A percentile compares a stretch with the other conserved stretches of the same genome.
These are phyloP conservation scores for Drymonia ruficornis DNA, from an alignment of 2,888 invertebrate genomes.

Conservation along the genomic window DNA sequence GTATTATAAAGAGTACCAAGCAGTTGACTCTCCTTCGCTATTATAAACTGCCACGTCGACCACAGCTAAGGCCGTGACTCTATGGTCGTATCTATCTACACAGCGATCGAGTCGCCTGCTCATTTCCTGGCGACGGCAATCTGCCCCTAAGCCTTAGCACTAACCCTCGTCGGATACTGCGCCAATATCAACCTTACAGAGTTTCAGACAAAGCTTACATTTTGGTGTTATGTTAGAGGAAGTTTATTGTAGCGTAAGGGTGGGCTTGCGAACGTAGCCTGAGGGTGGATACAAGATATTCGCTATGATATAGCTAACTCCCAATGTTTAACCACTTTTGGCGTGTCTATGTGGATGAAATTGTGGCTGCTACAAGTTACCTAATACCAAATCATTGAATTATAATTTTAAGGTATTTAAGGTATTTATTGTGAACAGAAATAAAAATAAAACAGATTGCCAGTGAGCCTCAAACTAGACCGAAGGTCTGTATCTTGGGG, in stretches of 20 bases:
- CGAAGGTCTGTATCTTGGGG: no score
- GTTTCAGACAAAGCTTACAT: constrained; percentile 7
- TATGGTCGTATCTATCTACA: constrained; percentile 15
- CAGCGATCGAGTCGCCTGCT: constrained; percentile 40
- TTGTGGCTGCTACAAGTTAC: no score
- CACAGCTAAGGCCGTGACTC: constrained; percentile 8
- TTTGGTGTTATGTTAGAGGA: constrained; percentile 8
- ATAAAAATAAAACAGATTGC: no score
- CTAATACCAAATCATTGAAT: no score
- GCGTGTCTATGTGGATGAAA: no score
- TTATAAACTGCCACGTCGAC: no score
- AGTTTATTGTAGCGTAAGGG: constrained; percentile 34
- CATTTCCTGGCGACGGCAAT: constrained; percentile 56
- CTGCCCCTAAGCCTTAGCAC: constrained; percentile 35
- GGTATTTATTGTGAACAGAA: no score
- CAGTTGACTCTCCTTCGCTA: no score
- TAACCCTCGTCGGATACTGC: constrained; percentile 25
- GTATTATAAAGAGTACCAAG: no score
- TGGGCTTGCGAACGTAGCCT: constrained; percentile 11
- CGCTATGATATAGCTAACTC: constrained; percentile 4
- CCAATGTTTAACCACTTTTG: not conserved
- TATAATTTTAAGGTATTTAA: no score
- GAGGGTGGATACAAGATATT: constrained; percentile 26
- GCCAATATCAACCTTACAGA: constrained; percentile 26
- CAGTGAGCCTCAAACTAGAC: no score